Percentiles rank a stretch among this genome's conserved stretches.
phyloP scores from a whole-genome alignment of 1,140 invertebrate species.

The Hyles vespertilio region DNA sequence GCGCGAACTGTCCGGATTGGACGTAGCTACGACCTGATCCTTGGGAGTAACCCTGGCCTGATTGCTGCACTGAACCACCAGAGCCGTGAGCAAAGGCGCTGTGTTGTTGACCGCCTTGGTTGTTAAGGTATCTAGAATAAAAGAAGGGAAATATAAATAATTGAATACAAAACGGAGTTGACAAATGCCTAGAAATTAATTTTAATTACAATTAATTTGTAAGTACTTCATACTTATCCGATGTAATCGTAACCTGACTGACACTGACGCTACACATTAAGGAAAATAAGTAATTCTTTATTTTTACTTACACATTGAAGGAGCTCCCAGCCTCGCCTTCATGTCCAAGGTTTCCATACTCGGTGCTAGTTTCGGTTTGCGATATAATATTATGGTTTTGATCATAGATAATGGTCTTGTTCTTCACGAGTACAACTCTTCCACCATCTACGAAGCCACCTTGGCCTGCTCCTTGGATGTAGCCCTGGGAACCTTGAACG shows the following conservation, averaged over 20 bases:
- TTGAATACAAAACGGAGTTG: conserved; percentile 3
- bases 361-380: conserved; percentile 56
- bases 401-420: conserved; percentile 53
- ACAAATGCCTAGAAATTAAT: neutral
- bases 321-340: conserved; percentile 69
- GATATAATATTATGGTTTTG: conserved; percentile 57
- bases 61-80: conserved; percentile 11
- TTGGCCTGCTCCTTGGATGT: conserved; percentile 19
- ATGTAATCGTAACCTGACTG: too few species aligned
- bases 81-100: conserved; percentile 18
- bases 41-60: conserved; percentile 7
- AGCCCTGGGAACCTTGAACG: conserved; percentile 11
- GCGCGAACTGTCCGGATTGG: conserved; percentile 5
- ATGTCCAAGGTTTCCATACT: conserved; percentile 57
- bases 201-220: too few species aligned
- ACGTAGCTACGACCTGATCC: conserved; percentile 9
- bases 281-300: too few species aligned
- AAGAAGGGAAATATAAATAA: conserved; percentile 3
- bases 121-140: conserved; percentile 33
- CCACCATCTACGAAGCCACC: conserved; percentile 20
- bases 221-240: too few species aligned
- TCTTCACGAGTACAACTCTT: conserved; percentile 42
- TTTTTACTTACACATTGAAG: conserved; percentile 58
- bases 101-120: conserved; percentile 25
- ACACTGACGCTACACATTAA: too few species aligned